Evolutionary conservation across 2,888 invertebrate genomes (phyloP), one percentile per base, ranked within the genome.

Genomic region (Phanerotoma sp.): DNA sequence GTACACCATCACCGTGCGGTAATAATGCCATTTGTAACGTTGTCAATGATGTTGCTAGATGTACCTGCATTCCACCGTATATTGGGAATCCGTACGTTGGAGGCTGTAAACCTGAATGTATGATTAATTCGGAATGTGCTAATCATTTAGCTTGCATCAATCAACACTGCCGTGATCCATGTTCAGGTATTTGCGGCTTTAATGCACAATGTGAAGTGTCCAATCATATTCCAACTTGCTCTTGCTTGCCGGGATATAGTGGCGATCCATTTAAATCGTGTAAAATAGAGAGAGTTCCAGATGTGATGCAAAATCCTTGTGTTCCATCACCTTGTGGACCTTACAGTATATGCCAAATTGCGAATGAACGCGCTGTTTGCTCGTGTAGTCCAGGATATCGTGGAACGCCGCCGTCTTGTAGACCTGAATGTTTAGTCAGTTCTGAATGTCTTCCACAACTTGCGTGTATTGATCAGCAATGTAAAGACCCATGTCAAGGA

Each of bases 251-350:
- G 59, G 91, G 91, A 22, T 88, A 85, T 66, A 84, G 86, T 62
- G 93, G 93, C 9, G 90, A 93, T 83, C 92, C 93, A 40, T 91
- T 91, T 72, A 84, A 84, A 13, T 86, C 88, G 5, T 93, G 92
- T 71, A 84, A 87, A 63, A 28, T 67, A 5, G 75, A 74, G 21
- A 70, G 62, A 54, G 16, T 60, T 51, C 66, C 76, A 9, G 55
- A 42, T 11, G 61, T 62, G 41, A 41, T 63, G 16, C 69, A 70
- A 58, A 81, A 82, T 69, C 83, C 83, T 7, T 85, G 85, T 62
- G 79, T 82, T 49, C 84, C 84, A 53, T 82, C 83, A 50, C 84
- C 84, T 2, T 85, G 84, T 64, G 85, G 85, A 13, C 81, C 83
- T 0, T 83, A 84, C 67, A 83, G 83, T 58, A 76, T 82, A 15